Evolutionary conservation across 2,797 vertebrate genomes (phyloP).

Genomic region (Staurois parvus): DNA sequence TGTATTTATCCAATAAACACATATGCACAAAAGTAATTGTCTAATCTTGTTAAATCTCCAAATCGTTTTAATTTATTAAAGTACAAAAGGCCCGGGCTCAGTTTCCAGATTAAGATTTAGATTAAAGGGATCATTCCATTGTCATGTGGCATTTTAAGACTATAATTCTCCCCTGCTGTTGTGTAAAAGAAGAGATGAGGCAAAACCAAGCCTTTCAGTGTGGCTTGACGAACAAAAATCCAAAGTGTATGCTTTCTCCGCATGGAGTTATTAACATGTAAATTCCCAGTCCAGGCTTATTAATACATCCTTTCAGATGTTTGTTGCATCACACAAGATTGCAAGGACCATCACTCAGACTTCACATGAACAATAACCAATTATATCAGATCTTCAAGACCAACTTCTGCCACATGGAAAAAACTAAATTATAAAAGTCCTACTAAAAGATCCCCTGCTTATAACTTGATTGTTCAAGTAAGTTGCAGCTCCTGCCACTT

Average conservation of each 20-base stretch:
- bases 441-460: background rate
- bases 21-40: background rate
- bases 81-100: background rate
- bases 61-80: constrained; percentile 25
- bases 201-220: constrained; percentile 23
- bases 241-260: constrained; percentile 18
- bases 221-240: constrained; percentile 28
- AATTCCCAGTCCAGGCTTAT: background rate
- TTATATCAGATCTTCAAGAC: background rate
- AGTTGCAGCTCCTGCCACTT: too few relatives aligned
- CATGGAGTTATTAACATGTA: constrained; percentile 8
- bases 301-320: background rate
- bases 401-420: background rate
- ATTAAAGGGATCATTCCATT: constrained; percentile 39
- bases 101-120: constrained; percentile 16
- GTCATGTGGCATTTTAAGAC: constrained; percentile 22
- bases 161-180: constrained; percentile 49
- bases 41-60: constrained; percentile 38
- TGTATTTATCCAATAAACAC: background rate
- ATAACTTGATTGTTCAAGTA: too few relatives aligned
- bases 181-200: constrained; percentile 11
- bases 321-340: background rate
- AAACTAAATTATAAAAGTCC: background rate
- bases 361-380: background rate
- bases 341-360: background rate